Base-by-base conservation (phyloP, 1,140 invertebrate genomes). In the Wiebesia pumilae region DNA sequence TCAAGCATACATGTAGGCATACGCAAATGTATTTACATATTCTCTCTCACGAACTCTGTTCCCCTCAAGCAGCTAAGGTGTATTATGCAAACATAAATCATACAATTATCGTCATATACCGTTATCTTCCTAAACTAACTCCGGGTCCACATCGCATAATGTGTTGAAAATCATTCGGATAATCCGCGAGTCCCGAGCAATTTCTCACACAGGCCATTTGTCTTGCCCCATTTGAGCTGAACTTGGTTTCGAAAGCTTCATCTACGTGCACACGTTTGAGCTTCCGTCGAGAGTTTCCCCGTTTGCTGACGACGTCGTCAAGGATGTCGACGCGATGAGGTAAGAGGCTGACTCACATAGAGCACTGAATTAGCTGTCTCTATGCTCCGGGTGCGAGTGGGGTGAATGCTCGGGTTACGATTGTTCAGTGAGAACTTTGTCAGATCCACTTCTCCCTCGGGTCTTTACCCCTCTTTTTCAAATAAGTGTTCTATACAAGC, bases 161-260 rank as follows among this genome's bases (percentile, higher is more conserved):
- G 47, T 10, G 62, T 14, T 35, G 73, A 78, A 84, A 78, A 84
- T 84, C 38, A 84, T 38, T 38, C n/a, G 38, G n/a, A 67, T 84
- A 67, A 77, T 84, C 73, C 83, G 54, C 51, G 73, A 84, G 58
- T 84, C 73, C 24, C 73, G 27, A 30, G 62, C 27, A 30, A 47
- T 67, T 33, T 81, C 65, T 38, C 43, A 19, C 62, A 38, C 12
- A 7, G 16, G 54, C 73, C 54, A 84, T 84, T 78, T 84, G 62
- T 47, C 19, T 40, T 33, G 38, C 27, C 75, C 33, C 24, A 27
- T 24, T 51, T 30, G 71, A 83, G 40, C 3, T 24, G 7, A 33
- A 47, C 51, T 51, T 75, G 51, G 47, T n/a, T n/a, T 71, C 51
- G 51, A 83, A 83, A 30, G 67, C n/a, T 73, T 83, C 16, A 54